Base-by-base conservation (phyloP, 2,113 vertebrate species). In the Dissostichus mawsoni region DNA sequence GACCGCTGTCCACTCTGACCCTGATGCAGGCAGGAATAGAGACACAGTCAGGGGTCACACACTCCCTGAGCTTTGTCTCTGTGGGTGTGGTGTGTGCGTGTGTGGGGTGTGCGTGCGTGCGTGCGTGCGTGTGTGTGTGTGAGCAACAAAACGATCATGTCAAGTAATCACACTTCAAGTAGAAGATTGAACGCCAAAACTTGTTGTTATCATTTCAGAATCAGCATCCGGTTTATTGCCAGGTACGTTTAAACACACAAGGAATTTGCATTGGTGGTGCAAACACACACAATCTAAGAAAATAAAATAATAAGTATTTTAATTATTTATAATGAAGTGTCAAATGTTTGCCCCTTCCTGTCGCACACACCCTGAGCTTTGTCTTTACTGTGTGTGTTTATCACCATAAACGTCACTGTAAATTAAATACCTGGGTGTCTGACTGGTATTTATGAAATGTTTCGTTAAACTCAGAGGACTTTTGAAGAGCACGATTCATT, bases 1-100 rank as follows among this genome's bases (percentile, higher is more conserved):
- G 80, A 52, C 81, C 29, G 8, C 81, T 81, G 87, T 91, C 78
- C 93, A 89, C 94, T 94, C 79, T 94, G 91, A 95, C 92, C 91
- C 78, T 7, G 64, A 65, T 20, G 57, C 67, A 89, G 63, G 90
- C 91, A 92, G 86, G 92, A 95, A 95, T 94, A 94, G 93, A 93
- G 93, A 70, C 56, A 13, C 87, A 65, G 91, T 84, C 90, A 90
- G 81, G 88, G 92, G 89, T 92, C 86, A 74, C 78, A 74, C 79
- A 85, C 66, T 74, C 84, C 29, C 50, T 63, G 80, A 76, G 78
- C 67, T 83, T 87, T 88, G 84, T 92, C 68, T 74, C 58, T 55
- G 23, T 83, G 78, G 48, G 23, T 56, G 36, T 64, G 61, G 78
- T 63, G 36, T 16, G 53, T 59, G 44, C n/a, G n/a, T n/a, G n/a